Conservation (phyloP, 53 echinoderm and acorn worm species). For the Hippasteria phrygiana region DNA sequence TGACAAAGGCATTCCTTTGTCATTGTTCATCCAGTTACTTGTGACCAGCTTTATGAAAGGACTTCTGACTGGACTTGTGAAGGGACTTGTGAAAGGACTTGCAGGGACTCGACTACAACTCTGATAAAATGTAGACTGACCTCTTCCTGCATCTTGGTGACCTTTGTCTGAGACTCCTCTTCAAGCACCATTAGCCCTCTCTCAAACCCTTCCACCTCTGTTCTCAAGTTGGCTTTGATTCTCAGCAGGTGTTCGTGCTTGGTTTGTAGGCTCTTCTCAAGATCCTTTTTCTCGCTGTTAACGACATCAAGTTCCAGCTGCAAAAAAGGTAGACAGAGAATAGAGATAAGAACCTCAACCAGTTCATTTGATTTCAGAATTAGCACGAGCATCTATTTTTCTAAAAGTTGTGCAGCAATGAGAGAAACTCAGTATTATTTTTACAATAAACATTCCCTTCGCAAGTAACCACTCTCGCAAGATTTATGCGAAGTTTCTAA, state of each 20-base stretch:
- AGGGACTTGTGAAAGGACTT: no score
- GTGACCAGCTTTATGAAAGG: no score
- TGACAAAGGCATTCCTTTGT: no score
- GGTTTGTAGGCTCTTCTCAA: slow-evolving; percentile 76
- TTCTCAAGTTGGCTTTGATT: slow-evolving; percentile 49
- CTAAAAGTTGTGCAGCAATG: no score
- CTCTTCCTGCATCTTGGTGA: slow-evolving; percentile 29
- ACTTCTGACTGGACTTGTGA: no score
- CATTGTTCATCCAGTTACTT: no score
- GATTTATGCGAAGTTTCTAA: no score
- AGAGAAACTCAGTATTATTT: no score
- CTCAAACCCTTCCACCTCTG: slow-evolving; percentile 69
- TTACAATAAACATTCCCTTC: no score
- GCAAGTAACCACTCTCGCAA: no score
- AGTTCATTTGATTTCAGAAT: neutral
- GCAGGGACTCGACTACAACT: neutral
- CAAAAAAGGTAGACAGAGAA: neutral
- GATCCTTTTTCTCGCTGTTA: slow-evolving; percentile 69
- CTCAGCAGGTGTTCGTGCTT: slow-evolving; percentile 73
- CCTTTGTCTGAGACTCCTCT: slow-evolving; percentile 50
- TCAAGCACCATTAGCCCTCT: slow-evolving; percentile 51
- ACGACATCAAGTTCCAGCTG: slow-evolving; percentile 72
- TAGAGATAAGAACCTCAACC: neutral
- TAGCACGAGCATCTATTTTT: neutral
- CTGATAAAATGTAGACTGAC: neutral